These are phyloP conservation scores for Panulirus ornatus DNA, from an alignment of 1,140 invertebrate genomes.

Conservation along the genomic window DNA sequence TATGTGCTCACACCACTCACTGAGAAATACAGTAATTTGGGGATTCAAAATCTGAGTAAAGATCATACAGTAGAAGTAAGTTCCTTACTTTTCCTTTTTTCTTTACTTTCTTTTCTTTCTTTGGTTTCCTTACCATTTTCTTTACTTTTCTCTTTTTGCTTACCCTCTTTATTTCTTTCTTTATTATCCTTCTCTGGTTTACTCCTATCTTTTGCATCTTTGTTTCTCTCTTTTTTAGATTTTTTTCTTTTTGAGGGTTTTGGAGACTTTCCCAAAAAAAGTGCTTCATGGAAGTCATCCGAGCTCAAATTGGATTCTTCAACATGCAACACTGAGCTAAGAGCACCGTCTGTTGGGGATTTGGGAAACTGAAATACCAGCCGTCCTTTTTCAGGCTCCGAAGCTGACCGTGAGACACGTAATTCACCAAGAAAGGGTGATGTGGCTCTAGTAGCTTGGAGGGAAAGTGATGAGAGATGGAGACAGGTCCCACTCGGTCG, in stretches of 20 bases:
- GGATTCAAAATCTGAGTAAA: neutral
- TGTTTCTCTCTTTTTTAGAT: constrained; percentile 74
- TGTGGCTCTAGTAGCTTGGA: constrained; percentile 75
- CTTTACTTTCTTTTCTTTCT: constrained; percentile 68
- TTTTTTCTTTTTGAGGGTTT: constrained; percentile 76
- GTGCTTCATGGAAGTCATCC: constrained; percentile 83
- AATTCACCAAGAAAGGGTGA: constrained; percentile 77
- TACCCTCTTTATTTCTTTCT: constrained; percentile 55
- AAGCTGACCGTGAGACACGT: constrained; percentile 79
- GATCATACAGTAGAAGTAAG: constrained; percentile 53
- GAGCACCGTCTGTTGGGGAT: constrained; percentile 81
- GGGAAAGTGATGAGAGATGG: constrained; percentile 75
- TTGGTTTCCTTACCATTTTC: constrained; percentile 70
- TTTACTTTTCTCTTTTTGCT: constrained; percentile 61
- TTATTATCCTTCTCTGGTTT: constrained; percentile 63
- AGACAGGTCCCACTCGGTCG: constrained; percentile 56
- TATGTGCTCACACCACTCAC: neutral
- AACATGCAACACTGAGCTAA: constrained; percentile 82
- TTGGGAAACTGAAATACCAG: constrained; percentile 82
- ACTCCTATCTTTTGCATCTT: constrained; percentile 64
- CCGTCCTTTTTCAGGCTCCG: constrained; percentile 80
- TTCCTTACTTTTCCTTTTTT: constrained; percentile 63
- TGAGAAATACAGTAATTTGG: neutral
- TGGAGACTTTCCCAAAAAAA: constrained; percentile 81
- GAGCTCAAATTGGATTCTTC: constrained; percentile 82